These are phyloP conservation scores for Trachelus iudaicus DNA, from an alignment of 2,888 invertebrate species.

Conservation along the genomic window DNA sequence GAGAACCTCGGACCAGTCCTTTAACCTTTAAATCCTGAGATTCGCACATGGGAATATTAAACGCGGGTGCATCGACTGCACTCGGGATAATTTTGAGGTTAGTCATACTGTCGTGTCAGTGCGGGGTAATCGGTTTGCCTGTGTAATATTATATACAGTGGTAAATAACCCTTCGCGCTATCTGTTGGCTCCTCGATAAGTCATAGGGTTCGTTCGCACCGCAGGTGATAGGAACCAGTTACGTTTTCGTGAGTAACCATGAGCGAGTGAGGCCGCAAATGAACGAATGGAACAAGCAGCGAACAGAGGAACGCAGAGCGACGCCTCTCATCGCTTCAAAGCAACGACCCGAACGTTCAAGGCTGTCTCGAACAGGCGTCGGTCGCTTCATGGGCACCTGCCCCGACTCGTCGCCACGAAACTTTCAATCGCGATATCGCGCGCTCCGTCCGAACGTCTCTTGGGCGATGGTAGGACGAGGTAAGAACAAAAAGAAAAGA, in stretches of 20 bases:
- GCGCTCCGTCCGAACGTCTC: neutral
- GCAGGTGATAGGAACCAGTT: slow-evolving; percentile 8
- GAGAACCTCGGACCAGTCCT: neutral
- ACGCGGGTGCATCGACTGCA: neutral
- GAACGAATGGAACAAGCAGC: neutral
- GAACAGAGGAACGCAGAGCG: slow-evolving; percentile 30
- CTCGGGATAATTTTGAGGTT: neutral
- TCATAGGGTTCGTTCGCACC: slow-evolving; percentile 4
- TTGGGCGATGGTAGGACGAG: neutral
- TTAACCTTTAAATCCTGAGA: neutral
- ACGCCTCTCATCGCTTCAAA: slow-evolving; percentile 46
- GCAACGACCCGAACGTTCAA: slow-evolving; percentile 54
- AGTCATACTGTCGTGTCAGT: neutral
- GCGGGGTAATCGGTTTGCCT: neutral
- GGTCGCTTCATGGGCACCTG: slow-evolving; percentile 38
- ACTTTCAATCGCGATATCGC: neutral
- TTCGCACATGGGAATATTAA: neutral
- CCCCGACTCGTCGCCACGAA: slow-evolving; percentile 23
- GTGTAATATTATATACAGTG: neutral
- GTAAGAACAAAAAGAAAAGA: neutral
- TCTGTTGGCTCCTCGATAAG: neutral
- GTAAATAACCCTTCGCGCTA: neutral
- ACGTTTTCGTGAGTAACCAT: neutral
- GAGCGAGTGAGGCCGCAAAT: neutral
- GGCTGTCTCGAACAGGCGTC: slow-evolving; percentile 41